These are phyloP conservation scores for Diorhabda carinulata DNA, from an alignment of 1,140 invertebrate species.

Conservation along the genomic window DNA sequence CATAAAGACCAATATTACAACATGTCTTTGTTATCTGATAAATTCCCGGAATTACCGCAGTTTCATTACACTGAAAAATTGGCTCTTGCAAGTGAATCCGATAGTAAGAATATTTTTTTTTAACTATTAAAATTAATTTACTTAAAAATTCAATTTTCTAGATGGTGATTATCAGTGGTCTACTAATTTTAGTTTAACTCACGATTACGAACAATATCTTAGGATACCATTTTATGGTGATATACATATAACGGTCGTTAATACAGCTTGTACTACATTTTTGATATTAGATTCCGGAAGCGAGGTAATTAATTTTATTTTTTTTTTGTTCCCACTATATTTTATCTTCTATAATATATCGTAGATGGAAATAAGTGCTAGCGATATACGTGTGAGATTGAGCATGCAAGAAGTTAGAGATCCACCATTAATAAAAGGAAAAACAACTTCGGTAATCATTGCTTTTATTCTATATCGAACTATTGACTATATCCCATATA, in stretches of 20 bases:
- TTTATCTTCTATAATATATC: conserved; percentile 1
- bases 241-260: conserved; percentile 62
- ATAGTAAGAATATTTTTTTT: conserved; percentile 24
- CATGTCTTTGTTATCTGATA: conserved; percentile 43
- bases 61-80: conserved; percentile 34
- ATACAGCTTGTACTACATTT: conserved; percentile 33
- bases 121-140: too few relatives aligned
- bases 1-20: conserved; percentile 41
- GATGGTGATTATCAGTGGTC: conserved; percentile 48
- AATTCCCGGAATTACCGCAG: conserved; percentile 44
- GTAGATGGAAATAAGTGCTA: conserved; percentile 65
- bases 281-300: conserved; percentile 56
- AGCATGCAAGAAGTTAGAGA: conserved; percentile 27
- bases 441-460: neutral
- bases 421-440: neutral
- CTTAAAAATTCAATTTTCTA: neutral
- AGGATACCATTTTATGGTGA: conserved; percentile 63
- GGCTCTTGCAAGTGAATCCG: conserved; percentile 31
- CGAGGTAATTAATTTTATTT: conserved; percentile 42
- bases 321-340: neutral
- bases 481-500: too few relatives aligned
- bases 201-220: conserved; percentile 62
- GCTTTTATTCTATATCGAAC: too few relatives aligned
- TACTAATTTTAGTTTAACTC: conserved; percentile 47
- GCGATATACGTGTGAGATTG: conserved; percentile 63